Percentiles rank a stretch among this genome's conserved stretches.
Evolutionary conservation across 1,140 invertebrate genomes (phyloP).

Genomic region (Pachypeltis micranthus): DNA sequence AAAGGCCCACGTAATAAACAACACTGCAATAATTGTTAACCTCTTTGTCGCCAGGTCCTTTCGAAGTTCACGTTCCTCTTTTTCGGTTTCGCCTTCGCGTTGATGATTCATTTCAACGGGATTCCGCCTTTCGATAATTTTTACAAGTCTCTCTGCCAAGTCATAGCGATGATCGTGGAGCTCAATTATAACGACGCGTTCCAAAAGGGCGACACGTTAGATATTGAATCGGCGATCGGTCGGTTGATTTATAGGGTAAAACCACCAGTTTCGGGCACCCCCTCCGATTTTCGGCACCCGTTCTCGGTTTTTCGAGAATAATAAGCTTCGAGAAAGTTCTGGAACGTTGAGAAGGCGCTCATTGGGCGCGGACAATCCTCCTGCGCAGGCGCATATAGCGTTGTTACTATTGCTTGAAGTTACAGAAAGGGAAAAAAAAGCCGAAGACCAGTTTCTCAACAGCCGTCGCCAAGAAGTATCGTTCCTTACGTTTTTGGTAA

Average conservation of each 20-base stretch:
- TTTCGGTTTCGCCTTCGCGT: background rate
- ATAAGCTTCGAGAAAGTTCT: too few relatives aligned
- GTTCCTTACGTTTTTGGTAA: too few relatives aligned
- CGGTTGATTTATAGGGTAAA: background rate
- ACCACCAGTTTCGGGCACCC: too few relatives aligned
- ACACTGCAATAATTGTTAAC: background rate
- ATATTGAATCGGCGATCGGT: background rate
- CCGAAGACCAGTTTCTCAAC: too few relatives aligned
- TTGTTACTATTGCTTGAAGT: too few relatives aligned
- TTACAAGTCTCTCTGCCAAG: background rate
- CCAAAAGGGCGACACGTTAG: background rate
- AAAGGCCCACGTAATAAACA: too few relatives aligned
- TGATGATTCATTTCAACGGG: background rate
- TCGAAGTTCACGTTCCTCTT: background rate
- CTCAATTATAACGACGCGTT: background rate
- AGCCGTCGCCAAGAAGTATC: too few relatives aligned
- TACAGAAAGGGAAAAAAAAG: too few relatives aligned
- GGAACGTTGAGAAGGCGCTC: too few relatives aligned
- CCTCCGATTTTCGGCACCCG: too few relatives aligned
- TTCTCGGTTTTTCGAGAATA: too few relatives aligned
- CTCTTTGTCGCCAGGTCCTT: background rate
- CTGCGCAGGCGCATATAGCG: background rate
- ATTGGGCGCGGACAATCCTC: background rate
- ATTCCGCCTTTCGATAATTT: background rate
- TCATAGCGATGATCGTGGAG: background rate